Conservation (phyloP, 1,140 invertebrate genomes). For the Muscidifurax raptorellus region DNA sequence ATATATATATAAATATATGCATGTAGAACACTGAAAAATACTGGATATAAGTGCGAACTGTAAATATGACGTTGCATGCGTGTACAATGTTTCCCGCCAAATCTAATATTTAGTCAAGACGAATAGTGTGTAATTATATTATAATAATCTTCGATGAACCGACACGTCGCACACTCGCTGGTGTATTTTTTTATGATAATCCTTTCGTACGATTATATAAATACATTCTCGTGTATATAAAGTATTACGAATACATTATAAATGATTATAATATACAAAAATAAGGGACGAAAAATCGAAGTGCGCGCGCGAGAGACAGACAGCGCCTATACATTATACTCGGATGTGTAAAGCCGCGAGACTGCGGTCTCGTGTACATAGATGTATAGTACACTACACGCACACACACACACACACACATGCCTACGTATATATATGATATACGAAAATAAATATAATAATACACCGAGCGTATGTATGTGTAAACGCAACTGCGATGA, state of each 20-base stretch:
- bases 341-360: constrained; percentile 23
- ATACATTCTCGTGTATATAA: not conserved
- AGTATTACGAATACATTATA: constrained; percentile 16
- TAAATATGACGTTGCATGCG: not conserved
- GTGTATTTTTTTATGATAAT: constrained; percentile 42
- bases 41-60: not conserved
- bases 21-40: not conserved
- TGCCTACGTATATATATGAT: not conserved
- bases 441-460: constrained; percentile 4
- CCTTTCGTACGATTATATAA: constrained; percentile 1
- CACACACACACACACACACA: not conserved
- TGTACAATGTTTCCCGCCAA: constrained; percentile 24
- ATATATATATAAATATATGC: no score
- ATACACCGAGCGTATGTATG: constrained; percentile 29
- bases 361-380: constrained; percentile 34
- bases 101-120: not conserved
- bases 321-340: no score
- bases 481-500: not conserved
- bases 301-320: not conserved
- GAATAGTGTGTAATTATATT: not conserved
- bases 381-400: not conserved
- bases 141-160: not conserved
- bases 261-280: not conserved
- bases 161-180: constrained; percentile 4
- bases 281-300: not conserved